Evolutionary conservation across 2,888 invertebrate genomes (phyloP).

Genomic region (Altica lythri): DNA sequence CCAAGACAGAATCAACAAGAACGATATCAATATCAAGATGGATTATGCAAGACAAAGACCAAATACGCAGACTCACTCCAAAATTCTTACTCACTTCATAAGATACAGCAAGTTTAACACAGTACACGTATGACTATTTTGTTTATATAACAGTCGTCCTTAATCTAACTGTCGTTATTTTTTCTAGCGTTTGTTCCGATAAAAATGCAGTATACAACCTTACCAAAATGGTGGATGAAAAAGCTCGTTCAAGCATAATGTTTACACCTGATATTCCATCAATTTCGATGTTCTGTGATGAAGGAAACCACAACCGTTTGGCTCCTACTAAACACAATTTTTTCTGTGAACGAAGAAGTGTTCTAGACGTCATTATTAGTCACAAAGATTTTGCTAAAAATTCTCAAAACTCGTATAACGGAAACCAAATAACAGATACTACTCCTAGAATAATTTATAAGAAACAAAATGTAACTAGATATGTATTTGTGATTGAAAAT

Average conservation of each 20-base stretch:
- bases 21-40: no score
- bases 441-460: conserved; percentile 60
- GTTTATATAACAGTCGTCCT: background rate
- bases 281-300: conserved; percentile 67
- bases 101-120: no score
- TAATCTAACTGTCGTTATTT: background rate
- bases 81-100: no score
- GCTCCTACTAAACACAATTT: conserved; percentile 71
- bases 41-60: no score
- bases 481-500: conserved; percentile 64
- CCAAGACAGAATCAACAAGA: no score
- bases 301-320: conserved; percentile 64
- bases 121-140: no score
- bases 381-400: conserved; percentile 60
- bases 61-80: no score
- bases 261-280: conserved; percentile 60
- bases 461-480: conserved; percentile 60
- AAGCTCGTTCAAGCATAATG: conserved; percentile 61
- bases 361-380: conserved; percentile 63
- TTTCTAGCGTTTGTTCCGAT: conserved; percentile 34
- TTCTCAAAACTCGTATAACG: conserved; percentile 41
- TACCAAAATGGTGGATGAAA: conserved; percentile 56
- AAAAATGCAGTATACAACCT: conserved; percentile 51
- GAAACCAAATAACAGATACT: conserved; percentile 55
- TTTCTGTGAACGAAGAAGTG: conserved; percentile 64